phyloP scores from a whole-genome alignment of 1,140 invertebrate species.

The Myzus persicae region DNA sequence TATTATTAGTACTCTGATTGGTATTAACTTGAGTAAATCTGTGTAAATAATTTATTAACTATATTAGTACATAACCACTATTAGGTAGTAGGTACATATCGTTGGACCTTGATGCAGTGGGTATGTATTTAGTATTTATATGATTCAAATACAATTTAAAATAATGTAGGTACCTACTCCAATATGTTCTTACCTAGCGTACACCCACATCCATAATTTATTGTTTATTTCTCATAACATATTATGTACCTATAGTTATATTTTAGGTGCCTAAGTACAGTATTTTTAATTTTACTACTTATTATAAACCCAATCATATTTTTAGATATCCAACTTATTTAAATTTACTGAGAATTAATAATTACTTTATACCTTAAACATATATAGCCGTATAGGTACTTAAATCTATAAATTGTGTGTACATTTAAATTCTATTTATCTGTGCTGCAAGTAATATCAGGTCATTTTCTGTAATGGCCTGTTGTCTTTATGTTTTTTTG shows the following conservation, averaged over 20 bases:
- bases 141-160: neutral
- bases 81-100: neutral
- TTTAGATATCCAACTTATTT: neutral
- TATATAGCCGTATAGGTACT: too few species aligned
- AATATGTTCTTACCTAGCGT: neutral
- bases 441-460: too few species aligned
- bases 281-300: neutral
- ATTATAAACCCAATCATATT: neutral
- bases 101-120: constrained; percentile 3
- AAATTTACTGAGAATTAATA: neutral
- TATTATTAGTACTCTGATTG: neutral
- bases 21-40: constrained; percentile 5
- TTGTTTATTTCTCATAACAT: neutral
- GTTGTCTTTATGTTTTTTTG: too few species aligned
- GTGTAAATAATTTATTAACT: neutral
- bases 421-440: too few species aligned
- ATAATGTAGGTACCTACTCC: neutral
- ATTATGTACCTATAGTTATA: neutral
- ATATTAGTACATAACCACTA: constrained; percentile 34
- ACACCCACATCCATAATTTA: neutral
- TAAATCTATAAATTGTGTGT: too few species aligned
- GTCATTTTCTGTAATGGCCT: too few species aligned
- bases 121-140: constrained; percentile 3
- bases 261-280: neutral
- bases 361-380: too few species aligned